Evolutionary conservation across 2,888 invertebrate species (phyloP).

Genomic region (Barypeithes pellucidus): DNA sequence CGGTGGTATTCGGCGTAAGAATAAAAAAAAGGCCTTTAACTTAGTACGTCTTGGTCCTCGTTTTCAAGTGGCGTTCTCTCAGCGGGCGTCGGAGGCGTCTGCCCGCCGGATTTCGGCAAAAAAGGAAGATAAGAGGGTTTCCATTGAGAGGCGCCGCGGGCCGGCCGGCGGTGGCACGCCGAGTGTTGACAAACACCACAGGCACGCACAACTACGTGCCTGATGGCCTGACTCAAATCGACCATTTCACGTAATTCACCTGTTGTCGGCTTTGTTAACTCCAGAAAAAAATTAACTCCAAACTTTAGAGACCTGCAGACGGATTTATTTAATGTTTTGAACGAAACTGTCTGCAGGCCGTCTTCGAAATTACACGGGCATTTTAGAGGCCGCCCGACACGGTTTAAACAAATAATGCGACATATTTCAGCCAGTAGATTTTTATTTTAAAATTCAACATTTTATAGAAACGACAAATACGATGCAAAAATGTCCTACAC

Average conservation of each 20-base stretch:
- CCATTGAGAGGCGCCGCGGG: constrained; percentile 56
- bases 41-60: constrained; percentile 9
- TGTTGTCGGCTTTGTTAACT: constrained; percentile 37
- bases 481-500: too few species aligned
- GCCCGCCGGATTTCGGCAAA: constrained; percentile 56
- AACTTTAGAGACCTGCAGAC: too few species aligned
- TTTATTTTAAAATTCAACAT: too few species aligned
- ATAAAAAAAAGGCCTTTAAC: constrained; percentile 12
- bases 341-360: too few species aligned
- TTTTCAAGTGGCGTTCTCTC: constrained; percentile 51
- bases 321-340: too few species aligned
- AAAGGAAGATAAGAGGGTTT: constrained; percentile 61
- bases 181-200: constrained; percentile 60
- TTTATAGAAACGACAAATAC: too few species aligned
- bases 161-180: constrained; percentile 51
- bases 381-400: too few species aligned
- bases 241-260: constrained; percentile 49
- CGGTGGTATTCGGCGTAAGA: too few species aligned
- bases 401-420: too few species aligned
- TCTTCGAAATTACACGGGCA: too few species aligned
- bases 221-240: constrained; percentile 47
- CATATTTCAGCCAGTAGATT: too few species aligned
- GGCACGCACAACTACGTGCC: constrained; percentile 59
- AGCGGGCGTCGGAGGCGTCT: constrained; percentile 51
- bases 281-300: too few species aligned